A percentile compares a stretch with the other conserved stretches of the same genome.
Conservation (phyloP, 2,888 invertebrate genomes). For the Tetramorium bicarinatum region DNA sequence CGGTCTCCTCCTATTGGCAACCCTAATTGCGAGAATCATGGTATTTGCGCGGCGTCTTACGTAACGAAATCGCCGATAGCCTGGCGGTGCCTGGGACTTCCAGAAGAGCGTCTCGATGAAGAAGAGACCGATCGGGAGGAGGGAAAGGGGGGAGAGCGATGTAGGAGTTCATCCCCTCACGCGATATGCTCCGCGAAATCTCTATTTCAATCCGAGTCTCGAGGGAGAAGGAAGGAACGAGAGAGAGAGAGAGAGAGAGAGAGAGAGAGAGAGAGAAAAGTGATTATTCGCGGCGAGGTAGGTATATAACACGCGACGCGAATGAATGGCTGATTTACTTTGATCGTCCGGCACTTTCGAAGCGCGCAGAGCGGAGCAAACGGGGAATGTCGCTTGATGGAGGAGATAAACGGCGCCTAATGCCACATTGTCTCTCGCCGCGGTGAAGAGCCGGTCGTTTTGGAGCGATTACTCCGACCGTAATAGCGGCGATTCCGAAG, state of each 20-base stretch:
- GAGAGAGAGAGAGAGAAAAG: slow-evolving; percentile 42
- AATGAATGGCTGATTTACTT: slow-evolving; percentile 44
- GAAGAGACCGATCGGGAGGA: background rate
- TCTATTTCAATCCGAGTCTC: slow-evolving; percentile 40
- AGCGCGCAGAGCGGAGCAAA: slow-evolving; percentile 2
- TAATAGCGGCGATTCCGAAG: slow-evolving; percentile 46
- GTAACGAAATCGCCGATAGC: slow-evolving; percentile 69
- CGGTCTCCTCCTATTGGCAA: slow-evolving; percentile 73
- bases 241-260: background rate
- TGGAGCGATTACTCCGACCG: slow-evolving; percentile 43
- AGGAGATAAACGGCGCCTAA: slow-evolving; percentile 42
- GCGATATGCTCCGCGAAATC: slow-evolving; percentile 51
- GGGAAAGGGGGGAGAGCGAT: background rate
- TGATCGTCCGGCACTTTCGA: slow-evolving; percentile 41
- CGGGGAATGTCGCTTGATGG: slow-evolving; percentile 47
- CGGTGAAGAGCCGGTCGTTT: slow-evolving; percentile 47
- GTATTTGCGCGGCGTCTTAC: slow-evolving; percentile 71
- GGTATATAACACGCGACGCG: slow-evolving; percentile 57
- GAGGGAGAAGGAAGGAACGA: background rate
- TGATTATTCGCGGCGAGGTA: slow-evolving; percentile 34
- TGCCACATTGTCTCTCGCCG: slow-evolving; percentile 36
- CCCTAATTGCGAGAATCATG: slow-evolving; percentile 75
- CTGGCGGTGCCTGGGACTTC: slow-evolving; percentile 56
- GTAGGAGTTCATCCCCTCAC: slow-evolving; percentile 50
- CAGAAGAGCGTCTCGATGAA: slow-evolving; percentile 30